Evolutionary conservation across 2,797 vertebrate genomes (phyloP), one percentile per base, ranked within the genome.

Genomic region (Telmatherina bonti): DNA sequence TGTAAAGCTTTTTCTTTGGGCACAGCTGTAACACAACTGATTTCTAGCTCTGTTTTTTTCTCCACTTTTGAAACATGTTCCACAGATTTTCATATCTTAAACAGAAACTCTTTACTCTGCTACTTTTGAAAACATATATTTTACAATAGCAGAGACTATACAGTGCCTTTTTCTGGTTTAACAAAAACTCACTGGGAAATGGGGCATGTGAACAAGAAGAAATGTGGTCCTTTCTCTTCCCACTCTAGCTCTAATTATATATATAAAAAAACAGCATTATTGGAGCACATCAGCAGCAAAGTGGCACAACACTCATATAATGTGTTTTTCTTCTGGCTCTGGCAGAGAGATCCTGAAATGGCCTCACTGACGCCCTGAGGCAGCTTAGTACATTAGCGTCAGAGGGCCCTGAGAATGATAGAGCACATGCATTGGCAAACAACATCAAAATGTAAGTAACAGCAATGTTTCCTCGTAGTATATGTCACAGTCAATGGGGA

Each of bases 381-480:
- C 88, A 69, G 80, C 82, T 88, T 82, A 84, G 87, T 92, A 85
- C 89, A 93, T 93, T 91, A 93, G 83, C 78, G 81, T 90, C 84
- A 87, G 70, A 85, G 82, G 79, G 78, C 74, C 60, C 57, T 73
- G 73, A 88, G 88, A 91, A 82, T 85, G 85, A 81, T 81, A 85
- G 78, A 86, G 80, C 89, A 78, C 83, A 59, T n/a, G 78, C 91
- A 68, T 68, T 61, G 78, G 86, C 78, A 63, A 52, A 54, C 43
- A 58, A 63, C 78, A 77, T 84, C 78, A 79, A 82, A 71, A 86
- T 83, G 70, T 84, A 84, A 85, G 80, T 55, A 81, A 80, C 31
- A 78, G 61, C 51, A 53, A 45, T 31, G 69, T 59, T 76, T 76
- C 49, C 65, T 76, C 33, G 29, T 36, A 29, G 51, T 71, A 58